A percentile compares a stretch with the other conserved stretches of the same genome.
These are phyloP conservation scores for Gadus chalcogrammus DNA, from an alignment of 2,113 vertebrate species.

Conservation along the genomic window DNA sequence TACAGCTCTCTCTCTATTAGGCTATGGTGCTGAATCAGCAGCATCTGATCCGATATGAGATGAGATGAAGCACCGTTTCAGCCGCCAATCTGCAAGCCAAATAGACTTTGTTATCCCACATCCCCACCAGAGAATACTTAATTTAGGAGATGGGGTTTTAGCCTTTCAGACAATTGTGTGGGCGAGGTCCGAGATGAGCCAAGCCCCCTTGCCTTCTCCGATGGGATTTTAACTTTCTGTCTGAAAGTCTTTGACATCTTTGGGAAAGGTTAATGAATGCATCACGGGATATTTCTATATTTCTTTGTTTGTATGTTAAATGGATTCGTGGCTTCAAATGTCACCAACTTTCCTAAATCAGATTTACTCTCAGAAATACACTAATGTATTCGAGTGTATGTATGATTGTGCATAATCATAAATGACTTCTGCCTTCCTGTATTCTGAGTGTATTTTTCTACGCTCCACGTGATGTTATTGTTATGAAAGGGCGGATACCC, in stretches of 20 bases:
- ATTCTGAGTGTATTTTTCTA: slow-evolving; percentile 21
- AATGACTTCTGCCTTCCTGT: background rate
- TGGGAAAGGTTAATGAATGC: no score
- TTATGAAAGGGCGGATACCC: slow-evolving; percentile 32
- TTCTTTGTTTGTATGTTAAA: background rate
- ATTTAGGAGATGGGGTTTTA: background rate
- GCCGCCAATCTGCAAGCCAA: no score
- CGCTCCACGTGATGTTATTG: slow-evolving; percentile 46
- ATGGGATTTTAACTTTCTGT: no score
- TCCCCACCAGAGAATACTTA: background rate
- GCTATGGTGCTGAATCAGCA: slow-evolving; percentile 21
- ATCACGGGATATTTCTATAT: background rate
- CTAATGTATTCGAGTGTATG: background rate
- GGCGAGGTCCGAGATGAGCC: no score
- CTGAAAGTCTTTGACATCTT: no score
- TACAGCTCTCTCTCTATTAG: background rate
- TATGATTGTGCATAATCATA: background rate
- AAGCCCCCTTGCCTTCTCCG: no score
- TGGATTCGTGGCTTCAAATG: background rate
- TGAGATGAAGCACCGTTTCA: no score
- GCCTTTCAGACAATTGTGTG: background rate
- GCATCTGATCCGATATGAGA: slow-evolving; percentile 26
- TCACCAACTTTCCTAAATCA: background rate
- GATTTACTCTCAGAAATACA: background rate
- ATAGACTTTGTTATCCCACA: background rate